A percentile compares a stretch with the other conserved stretches of the same genome.
Evolutionary conservation across 2,888 invertebrate species (phyloP).

Genomic region (Harmothoe impar): DNA sequence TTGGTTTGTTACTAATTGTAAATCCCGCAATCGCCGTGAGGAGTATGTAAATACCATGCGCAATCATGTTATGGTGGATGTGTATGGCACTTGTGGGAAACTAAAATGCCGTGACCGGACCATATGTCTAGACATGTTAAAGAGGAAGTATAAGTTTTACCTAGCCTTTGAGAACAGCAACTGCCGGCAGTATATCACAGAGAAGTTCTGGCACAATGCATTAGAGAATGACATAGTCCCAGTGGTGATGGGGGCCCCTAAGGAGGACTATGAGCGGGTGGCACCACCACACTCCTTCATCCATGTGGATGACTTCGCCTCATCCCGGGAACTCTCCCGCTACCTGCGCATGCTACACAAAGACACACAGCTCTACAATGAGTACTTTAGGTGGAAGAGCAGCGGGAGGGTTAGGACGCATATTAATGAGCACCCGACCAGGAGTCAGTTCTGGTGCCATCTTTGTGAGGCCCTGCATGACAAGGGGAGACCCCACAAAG

Average conservation of each 20-base stretch:
- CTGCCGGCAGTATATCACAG: constrained; percentile 63
- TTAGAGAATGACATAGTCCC: constrained; percentile 60
- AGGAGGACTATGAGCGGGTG: constrained; percentile 51
- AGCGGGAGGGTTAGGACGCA: constrained; percentile 89
- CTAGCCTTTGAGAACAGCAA: constrained; percentile 65
- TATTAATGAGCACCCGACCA: constrained; percentile 58
- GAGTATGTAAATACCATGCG: constrained; percentile 93
- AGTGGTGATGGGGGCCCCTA: constrained; percentile 62
- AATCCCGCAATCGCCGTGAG: constrained; percentile 93
- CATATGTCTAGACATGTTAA: constrained; percentile 58
- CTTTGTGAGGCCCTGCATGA: constrained; percentile 87
- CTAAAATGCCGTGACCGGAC: constrained; percentile 56
- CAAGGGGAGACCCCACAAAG: not conserved
- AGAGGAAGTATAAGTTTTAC: constrained; percentile 62
- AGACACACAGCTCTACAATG: constrained; percentile 95
- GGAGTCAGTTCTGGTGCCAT: constrained; percentile 95
- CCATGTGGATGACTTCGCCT: constrained; percentile 96
- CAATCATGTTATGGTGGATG: constrained; percentile 88
- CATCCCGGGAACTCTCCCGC: constrained; percentile 92
- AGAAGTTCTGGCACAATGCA: constrained; percentile 66
- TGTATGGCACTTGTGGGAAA: constrained; percentile 63
- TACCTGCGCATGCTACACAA: constrained; percentile 93
- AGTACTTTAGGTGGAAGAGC: constrained; percentile 96
- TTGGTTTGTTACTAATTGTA: constrained; percentile 99
- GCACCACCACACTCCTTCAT: constrained; percentile 88